phyloP scores from a whole-genome alignment of 2,888 invertebrate genomes.

The Dugesia japonica region DNA sequence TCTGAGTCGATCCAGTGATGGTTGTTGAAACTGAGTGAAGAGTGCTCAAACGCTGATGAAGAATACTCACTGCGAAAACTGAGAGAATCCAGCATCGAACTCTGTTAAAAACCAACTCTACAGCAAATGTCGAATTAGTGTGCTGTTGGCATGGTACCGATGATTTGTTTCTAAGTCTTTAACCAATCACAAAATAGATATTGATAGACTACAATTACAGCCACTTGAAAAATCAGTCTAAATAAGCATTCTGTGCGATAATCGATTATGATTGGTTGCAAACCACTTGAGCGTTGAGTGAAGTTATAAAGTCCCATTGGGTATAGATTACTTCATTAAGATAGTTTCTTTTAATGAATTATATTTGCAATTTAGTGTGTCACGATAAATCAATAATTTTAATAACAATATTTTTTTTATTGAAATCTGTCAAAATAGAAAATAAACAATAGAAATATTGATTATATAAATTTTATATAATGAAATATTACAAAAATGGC shows the following conservation, averaged over 20 bases:
- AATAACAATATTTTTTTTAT: too few species aligned
- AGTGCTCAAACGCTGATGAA: slow-evolving; percentile 20
- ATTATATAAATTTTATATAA: too few species aligned
- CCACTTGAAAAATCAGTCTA: slow-evolving; percentile 20
- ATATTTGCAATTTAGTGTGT: not conserved
- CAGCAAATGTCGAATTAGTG: slow-evolving; percentile 4
- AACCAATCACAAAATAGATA: slow-evolving; percentile 15
- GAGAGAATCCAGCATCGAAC: slow-evolving; percentile 16
- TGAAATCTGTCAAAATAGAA: too few species aligned
- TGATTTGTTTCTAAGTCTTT: slow-evolving; percentile 5
- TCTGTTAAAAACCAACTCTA: slow-evolving; percentile 12
- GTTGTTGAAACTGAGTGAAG: slow-evolving; percentile 16
- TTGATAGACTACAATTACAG: slow-evolving; percentile 20
- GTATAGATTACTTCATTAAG: slow-evolving; percentile 11
- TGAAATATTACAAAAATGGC: too few species aligned
- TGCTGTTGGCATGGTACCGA: slow-evolving; percentile 15
- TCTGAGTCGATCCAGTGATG: slow-evolving; percentile 20
- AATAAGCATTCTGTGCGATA: not conserved
- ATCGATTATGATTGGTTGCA: not conserved
- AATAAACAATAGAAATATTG: too few species aligned
- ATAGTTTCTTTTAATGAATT: slow-evolving; percentile 15
- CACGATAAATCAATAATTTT: not conserved
- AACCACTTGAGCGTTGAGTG: slow-evolving; percentile 20
- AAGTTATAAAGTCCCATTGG: slow-evolving; percentile 20
- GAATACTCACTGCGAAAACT: slow-evolving; percentile 16